phyloP scores from a whole-genome alignment of 2,888 invertebrate species.

The Crossocerus cetratus region DNA sequence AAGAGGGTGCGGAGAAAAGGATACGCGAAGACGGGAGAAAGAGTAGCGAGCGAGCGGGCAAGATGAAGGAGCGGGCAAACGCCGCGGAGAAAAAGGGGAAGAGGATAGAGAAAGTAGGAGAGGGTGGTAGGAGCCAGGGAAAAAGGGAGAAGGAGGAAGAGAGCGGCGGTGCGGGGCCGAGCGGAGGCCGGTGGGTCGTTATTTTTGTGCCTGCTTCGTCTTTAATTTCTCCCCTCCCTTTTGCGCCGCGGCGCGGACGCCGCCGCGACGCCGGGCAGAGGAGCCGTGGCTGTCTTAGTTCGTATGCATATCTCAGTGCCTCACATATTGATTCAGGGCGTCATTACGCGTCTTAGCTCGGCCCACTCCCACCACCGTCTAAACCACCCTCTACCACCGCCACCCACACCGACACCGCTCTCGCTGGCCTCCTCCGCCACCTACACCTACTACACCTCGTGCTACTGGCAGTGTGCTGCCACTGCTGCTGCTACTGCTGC shows the following conservation, averaged over 20 bases:
- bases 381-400: slow-evolving; percentile 58
- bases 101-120: slow-evolving; percentile 26
- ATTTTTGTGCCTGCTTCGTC: slow-evolving; percentile 77
- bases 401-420: slow-evolving; percentile 30
- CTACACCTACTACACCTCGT: slow-evolving; percentile 27
- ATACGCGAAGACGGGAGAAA: slow-evolving; percentile 21
- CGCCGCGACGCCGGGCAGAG: slow-evolving; percentile 59
- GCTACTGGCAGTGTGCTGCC: slow-evolving; percentile 18
- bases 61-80: slow-evolving; percentile 23
- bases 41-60: slow-evolving; percentile 8
- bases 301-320: slow-evolving; percentile 77
- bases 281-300: slow-evolving; percentile 73
- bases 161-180: slow-evolving; percentile 31
- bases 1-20: slow-evolving; percentile 27
- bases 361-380: slow-evolving; percentile 65
- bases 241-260: slow-evolving; percentile 62
- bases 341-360: slow-evolving; percentile 77
- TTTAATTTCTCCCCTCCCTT: slow-evolving; percentile 75
- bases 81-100: slow-evolving; percentile 22
- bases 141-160: slow-evolving; percentile 11
- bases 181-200: slow-evolving; percentile 70
- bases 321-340: slow-evolving; percentile 77
- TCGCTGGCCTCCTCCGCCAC: slow-evolving; percentile 13
- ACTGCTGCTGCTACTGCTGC: slow-evolving; percentile 18
- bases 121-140: slow-evolving; percentile 14